Conservation (phyloP, 2,113 vertebrate species). For the Dicaeum eximium region DNA sequence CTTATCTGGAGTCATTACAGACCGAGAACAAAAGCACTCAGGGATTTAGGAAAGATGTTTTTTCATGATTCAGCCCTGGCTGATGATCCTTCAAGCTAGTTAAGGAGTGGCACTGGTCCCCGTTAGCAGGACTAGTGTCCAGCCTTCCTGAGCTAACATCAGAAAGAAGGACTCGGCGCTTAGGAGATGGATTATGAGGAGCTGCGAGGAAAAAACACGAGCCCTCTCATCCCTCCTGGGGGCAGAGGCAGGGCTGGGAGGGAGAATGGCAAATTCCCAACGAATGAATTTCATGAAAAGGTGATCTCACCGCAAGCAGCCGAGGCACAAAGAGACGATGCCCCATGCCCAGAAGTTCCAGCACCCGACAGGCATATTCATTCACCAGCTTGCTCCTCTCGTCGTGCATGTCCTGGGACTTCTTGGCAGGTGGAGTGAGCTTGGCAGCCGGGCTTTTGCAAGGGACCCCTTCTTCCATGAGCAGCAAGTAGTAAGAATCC, state of each 20-base stretch:
- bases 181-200: not conserved
- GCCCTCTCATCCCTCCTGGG: not conserved
- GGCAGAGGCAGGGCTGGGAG: not conserved
- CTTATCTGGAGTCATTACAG: not conserved
- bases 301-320: slow-evolving; percentile 93
- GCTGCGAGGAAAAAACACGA: not conserved
- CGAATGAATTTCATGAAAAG: slow-evolving; percentile 58
- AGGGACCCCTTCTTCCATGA: slow-evolving; percentile 85
- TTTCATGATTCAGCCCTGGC: not conserved
- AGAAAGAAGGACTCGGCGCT: not conserved
- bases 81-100: not conserved
- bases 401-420: slow-evolving; percentile 85
- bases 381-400: slow-evolving; percentile 83
- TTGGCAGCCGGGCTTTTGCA: slow-evolving; percentile 80
- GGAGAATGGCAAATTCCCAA: slow-evolving; percentile 16
- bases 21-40: slow-evolving; percentile 23
- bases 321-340: slow-evolving; percentile 97
- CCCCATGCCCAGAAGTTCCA: slow-evolving; percentile 97
- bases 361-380: slow-evolving; percentile 90
- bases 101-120: slow-evolving; percentile 61
- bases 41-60: not conserved
- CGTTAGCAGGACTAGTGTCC: not conserved
- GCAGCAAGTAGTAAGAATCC: slow-evolving; percentile 75
- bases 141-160: not conserved
- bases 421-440: slow-evolving; percentile 81